Evolutionary conservation across 2,113 vertebrate genomes (phyloP).

Genomic region (Entomyzon cyanotis): DNA sequence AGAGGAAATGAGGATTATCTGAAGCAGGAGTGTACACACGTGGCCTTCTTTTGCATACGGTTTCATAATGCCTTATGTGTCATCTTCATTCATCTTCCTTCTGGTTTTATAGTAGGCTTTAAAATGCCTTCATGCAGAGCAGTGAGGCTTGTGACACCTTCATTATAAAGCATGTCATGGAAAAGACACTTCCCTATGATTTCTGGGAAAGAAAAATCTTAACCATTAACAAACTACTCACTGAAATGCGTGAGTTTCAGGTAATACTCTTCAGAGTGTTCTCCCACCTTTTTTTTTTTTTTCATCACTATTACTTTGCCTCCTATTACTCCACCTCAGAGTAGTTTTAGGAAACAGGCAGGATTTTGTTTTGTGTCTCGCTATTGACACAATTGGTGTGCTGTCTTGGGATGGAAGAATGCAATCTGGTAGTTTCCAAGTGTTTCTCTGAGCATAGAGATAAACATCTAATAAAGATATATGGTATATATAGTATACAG

Average conservation of each 20-base stretch:
- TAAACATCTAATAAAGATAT: neutral
- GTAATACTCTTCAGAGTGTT: neutral
- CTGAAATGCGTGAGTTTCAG: neutral
- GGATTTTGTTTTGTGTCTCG: neutral
- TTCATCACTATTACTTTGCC: neutral
- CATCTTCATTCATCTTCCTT: neutral
- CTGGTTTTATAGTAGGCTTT: neutral
- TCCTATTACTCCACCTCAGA: neutral
- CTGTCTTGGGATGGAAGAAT: neutral
- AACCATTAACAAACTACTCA: neutral
- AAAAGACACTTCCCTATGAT: neutral
- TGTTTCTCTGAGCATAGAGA: neutral
- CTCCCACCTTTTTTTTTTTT: neutral
- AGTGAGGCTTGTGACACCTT: neutral
- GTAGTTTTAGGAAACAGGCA: neutral
- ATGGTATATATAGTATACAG: neutral
- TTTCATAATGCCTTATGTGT: neutral
- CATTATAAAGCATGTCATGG: neutral
- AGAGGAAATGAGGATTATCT: neutral
- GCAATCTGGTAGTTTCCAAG: accelerated
- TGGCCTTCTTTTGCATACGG: neutral
- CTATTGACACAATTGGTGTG: neutral
- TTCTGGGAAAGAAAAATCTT: neutral
- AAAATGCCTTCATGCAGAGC: neutral
- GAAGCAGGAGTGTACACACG: neutral